Evolutionary conservation across 1,140 invertebrate genomes (phyloP).

Genomic region (Anastrepha ludens): DNA sequence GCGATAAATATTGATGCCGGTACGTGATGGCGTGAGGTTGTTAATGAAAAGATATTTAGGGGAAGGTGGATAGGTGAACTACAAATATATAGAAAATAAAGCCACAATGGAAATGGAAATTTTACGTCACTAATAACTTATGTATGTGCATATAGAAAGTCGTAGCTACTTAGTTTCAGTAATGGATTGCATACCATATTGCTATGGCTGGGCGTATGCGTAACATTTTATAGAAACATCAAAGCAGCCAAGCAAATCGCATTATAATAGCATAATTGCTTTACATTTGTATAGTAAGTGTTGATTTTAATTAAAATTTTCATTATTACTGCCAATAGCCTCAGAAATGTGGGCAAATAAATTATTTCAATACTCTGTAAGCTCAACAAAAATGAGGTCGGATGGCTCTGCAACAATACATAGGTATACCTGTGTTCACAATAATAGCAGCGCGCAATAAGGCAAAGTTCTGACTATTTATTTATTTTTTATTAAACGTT

Average conservation of each 20-base stretch:
- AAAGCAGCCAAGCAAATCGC: slow-evolving; percentile 14
- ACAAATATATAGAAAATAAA: too few relatives aligned
- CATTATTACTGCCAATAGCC: slow-evolving; percentile 3
- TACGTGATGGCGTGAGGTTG: background rate
- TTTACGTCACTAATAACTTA: background rate
- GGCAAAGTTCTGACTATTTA: too few relatives aligned
- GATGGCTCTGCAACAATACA: background rate
- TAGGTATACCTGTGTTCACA: background rate
- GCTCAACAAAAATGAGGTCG: background rate
- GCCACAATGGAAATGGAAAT: background rate
- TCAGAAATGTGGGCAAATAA: background rate
- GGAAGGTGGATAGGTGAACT: background rate
- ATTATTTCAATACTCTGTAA: slow-evolving; percentile 48
- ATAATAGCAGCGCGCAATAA: background rate
- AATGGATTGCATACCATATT: background rate
- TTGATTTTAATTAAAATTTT: slow-evolving; percentile 50
- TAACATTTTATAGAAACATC: background rate
- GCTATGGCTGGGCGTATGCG: slow-evolving; percentile 8
- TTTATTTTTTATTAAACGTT: too few relatives aligned
- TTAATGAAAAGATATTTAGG: background rate
- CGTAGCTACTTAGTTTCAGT: background rate
- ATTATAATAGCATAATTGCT: slow-evolving; percentile 49
- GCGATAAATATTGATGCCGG: background rate
- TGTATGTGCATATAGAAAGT: background rate
- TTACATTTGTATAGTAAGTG: slow-evolving; percentile 45